Percentiles rank a stretch among this genome's conserved stretches.
Evolutionary conservation across 2,888 invertebrate genomes (phyloP).

Genomic region (Lasioglossum morio): DNA sequence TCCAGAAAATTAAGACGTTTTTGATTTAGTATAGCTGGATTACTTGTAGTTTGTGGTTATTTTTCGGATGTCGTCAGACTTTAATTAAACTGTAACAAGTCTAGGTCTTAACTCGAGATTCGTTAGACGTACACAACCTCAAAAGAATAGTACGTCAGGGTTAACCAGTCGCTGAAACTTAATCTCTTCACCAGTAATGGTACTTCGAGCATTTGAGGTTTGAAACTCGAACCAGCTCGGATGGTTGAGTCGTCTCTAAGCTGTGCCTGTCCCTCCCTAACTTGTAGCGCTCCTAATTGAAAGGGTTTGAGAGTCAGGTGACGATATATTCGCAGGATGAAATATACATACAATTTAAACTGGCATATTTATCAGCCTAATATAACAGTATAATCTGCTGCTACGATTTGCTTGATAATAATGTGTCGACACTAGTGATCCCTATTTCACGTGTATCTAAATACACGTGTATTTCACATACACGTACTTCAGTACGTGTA

Average conservation of each 20-base stretch:
- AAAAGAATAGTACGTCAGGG: neutral
- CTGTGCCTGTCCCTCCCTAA: neutral
- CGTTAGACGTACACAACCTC: neutral
- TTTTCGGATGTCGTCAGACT: too few species aligned
- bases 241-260: neutral
- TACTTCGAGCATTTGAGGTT: neutral
- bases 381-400: neutral
- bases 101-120: neutral
- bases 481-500: too few species aligned
- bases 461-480: too few species aligned
- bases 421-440: neutral
- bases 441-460: too few species aligned
- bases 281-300: neutral
- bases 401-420: neutral
- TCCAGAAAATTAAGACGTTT: neutral
- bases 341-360: neutral
- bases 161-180: neutral
- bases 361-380: neutral
- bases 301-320: neutral
- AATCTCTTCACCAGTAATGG: neutral
- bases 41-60: neutral
- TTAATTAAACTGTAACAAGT: neutral
- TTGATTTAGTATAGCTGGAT: too few species aligned
- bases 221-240: neutral
- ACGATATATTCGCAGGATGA: neutral